Evolutionary conservation across 1,140 invertebrate species (phyloP).

Genomic region (Anoplolepis gracilipes): DNA sequence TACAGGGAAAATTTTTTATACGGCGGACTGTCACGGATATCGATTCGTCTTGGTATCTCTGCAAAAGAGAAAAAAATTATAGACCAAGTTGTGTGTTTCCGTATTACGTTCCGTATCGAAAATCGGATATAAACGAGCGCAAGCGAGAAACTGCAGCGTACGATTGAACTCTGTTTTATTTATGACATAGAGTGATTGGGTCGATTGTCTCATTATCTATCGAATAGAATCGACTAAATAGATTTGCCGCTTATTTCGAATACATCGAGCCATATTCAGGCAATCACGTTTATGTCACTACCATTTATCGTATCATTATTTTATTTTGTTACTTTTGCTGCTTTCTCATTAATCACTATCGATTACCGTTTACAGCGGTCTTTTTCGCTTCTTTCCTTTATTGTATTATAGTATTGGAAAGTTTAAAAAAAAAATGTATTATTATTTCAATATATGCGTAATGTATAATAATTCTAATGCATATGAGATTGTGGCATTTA

Average conservation of each 20-base stretch:
- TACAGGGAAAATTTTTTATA: background rate
- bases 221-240: background rate
- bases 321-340: slow-evolving; percentile 34
- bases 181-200: background rate
- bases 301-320: slow-evolving; percentile 38
- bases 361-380: background rate
- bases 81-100: slow-evolving; percentile 7
- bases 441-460: too few relatives aligned
- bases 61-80: background rate
- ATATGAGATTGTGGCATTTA: background rate
- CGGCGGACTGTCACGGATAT: background rate
- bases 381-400: background rate
- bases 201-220: background rate
- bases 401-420: background rate
- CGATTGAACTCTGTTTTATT: slow-evolving; percentile 28
- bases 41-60: slow-evolving; percentile 13
- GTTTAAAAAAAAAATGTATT: background rate
- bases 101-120: background rate
- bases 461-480: background rate
- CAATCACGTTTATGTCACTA: slow-evolving; percentile 17
- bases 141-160: background rate
- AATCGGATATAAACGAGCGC: slow-evolving; percentile 6
- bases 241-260: slow-evolving; percentile 16
- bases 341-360: slow-evolving; percentile 43
- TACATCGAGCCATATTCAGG: background rate